Conservation (phyloP, 2,113 vertebrate genomes). For the Ceyx cyanopectus region DNA sequence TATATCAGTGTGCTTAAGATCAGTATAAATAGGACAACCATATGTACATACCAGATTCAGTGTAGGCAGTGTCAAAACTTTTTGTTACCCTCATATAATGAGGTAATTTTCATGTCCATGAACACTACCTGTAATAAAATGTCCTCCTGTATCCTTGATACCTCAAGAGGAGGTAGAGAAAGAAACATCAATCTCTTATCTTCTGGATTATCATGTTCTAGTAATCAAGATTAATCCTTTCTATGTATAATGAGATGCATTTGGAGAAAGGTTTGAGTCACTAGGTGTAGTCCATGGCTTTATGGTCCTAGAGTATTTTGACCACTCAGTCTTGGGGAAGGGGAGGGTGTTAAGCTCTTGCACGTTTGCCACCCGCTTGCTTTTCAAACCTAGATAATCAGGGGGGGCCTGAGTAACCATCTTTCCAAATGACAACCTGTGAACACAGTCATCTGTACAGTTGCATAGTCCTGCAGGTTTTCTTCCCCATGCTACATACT, state of each 20-base stretch:
- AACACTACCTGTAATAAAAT: neutral
- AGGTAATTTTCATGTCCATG: neutral
- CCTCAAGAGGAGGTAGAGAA: neutral
- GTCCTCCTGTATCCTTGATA: neutral
- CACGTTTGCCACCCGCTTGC: neutral
- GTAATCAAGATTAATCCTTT: neutral
- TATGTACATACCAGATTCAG: neutral
- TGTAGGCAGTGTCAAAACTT: neutral
- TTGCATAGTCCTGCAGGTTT: neutral
- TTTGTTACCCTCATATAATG: neutral
- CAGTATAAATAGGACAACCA: neutral
- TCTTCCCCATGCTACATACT: constrained; percentile 11
- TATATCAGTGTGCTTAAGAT: neutral
- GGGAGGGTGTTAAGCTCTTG: neutral
- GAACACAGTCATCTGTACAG: neutral
- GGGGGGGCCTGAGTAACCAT: neutral
- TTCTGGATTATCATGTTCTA: neutral
- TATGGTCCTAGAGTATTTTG: neutral
- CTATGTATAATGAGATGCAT: neutral
- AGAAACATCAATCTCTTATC: neutral
- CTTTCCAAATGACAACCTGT: neutral
- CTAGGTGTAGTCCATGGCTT: neutral
- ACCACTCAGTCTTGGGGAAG: neutral
- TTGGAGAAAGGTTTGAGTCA: neutral
- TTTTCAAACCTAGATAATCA: neutral